These are phyloP conservation scores for Schlechtendalia chinensis DNA, from an alignment of 1,140 invertebrate genomes.

Conservation along the genomic window DNA sequence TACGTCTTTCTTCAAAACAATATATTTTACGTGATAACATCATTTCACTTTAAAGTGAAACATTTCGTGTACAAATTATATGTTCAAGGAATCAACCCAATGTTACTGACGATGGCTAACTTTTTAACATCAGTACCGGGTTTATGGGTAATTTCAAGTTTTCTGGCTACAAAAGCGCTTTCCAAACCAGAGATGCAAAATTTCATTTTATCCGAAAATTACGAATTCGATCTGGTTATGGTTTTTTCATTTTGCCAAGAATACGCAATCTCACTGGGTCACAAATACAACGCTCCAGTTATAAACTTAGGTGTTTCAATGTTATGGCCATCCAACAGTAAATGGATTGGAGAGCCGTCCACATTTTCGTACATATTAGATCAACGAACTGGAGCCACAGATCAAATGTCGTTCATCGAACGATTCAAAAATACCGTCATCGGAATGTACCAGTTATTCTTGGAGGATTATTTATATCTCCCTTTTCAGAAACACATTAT, in stretches of 20 bases:
- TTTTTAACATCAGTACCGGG: neutral
- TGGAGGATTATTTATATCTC: conserved; percentile 50
- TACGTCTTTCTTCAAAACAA: neutral
- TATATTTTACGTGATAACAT: too few species aligned
- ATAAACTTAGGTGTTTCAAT: conserved; percentile 61
- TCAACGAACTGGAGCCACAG: conserved; percentile 49
- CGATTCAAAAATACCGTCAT: conserved; percentile 54
- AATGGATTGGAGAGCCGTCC: conserved; percentile 37
- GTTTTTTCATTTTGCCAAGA: conserved; percentile 48
- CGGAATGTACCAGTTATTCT: conserved; percentile 27
- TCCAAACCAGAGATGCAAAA: conserved; percentile 9
- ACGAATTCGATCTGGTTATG: conserved; percentile 1
- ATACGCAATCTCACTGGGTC: conserved; percentile 41
- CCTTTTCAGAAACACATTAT: conserved; percentile 47
- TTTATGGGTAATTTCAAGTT: neutral
- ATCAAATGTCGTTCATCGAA: conserved; percentile 60
- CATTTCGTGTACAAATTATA: too few species aligned
- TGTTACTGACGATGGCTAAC: neutral
- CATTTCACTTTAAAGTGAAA: too few species aligned
- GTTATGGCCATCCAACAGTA: conserved; percentile 54
- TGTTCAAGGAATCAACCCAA: neutral
- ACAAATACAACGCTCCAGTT: conserved; percentile 51
- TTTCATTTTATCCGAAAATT: conserved; percentile 19
- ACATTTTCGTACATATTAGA: conserved; percentile 51
- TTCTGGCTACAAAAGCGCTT: neutral